phyloP scores from a whole-genome alignment of 2,797 vertebrate species.

The Antrozous pallidus region DNA sequence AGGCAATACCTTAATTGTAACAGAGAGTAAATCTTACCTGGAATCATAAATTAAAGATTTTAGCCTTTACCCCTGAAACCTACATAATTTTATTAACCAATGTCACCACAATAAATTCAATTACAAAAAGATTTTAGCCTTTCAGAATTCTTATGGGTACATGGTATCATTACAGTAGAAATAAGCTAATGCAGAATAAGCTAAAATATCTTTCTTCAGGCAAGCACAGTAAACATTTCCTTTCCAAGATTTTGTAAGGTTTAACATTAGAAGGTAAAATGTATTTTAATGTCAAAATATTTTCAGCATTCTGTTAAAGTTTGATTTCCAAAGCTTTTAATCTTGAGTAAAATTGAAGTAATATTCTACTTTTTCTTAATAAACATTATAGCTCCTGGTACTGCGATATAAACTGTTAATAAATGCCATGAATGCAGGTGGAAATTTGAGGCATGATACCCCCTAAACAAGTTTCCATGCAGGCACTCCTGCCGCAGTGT shows the following conservation, averaged over 20 bases:
- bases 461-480: slow-evolving; percentile 10
- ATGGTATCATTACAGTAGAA: background rate
- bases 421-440: background rate
- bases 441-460: background rate
- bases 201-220: background rate
- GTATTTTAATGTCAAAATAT: slow-evolving; percentile 55
- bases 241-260: slow-evolving; percentile 29
- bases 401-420: background rate
- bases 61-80: background rate
- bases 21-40: background rate
- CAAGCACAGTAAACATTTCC: slow-evolving; percentile 15
- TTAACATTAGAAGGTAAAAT: slow-evolving; percentile 38
- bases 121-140: background rate
- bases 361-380: background rate
- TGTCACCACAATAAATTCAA: background rate
- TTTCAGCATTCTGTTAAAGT: slow-evolving; percentile 30
- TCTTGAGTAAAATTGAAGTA: slow-evolving; percentile 33
- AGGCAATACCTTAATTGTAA: background rate
- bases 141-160: background rate
- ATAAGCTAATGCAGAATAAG: background rate
- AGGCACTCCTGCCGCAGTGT: background rate
- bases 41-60: slow-evolving; percentile 12
- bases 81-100: background rate
- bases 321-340: slow-evolving; percentile 53
- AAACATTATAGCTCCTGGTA: background rate